These are phyloP conservation scores for Callinectes sapidus DNA, from an alignment of 2,888 invertebrate species.

Conservation along the genomic window DNA sequence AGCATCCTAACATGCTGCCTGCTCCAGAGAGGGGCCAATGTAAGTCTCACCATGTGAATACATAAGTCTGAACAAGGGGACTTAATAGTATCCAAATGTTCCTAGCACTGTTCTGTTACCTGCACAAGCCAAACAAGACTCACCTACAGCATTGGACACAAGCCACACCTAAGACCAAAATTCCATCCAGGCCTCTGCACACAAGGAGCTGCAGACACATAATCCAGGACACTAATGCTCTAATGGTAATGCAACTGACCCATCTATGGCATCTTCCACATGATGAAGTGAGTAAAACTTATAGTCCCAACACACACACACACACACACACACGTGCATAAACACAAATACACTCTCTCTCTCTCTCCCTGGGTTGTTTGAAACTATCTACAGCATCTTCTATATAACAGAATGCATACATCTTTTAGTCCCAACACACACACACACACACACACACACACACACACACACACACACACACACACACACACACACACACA, in stretches of 20 bases:
- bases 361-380: too few species aligned
- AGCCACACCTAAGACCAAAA: neutral
- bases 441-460: conserved; percentile 24
- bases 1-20: neutral
- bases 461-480: neutral
- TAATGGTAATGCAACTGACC: neutral
- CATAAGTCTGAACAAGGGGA: neutral
- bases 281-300: neutral
- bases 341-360: neutral
- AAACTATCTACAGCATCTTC: neutral
- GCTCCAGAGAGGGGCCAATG: neutral
- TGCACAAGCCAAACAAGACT: conserved; percentile 5
- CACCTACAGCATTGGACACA: neutral
- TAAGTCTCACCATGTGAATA: neutral
- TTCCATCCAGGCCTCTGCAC: neutral
- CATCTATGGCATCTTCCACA: neutral
- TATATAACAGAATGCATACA: neutral
- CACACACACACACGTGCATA: neutral
- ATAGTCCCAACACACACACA: neutral
- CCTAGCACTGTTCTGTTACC: neutral
- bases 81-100: neutral
- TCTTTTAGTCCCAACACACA: neutral
- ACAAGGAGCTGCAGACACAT: neutral
- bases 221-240: neutral
- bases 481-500: neutral